Evolutionary conservation across 2,888 invertebrate genomes (phyloP).

Genomic region (Copidosoma aretas): DNA sequence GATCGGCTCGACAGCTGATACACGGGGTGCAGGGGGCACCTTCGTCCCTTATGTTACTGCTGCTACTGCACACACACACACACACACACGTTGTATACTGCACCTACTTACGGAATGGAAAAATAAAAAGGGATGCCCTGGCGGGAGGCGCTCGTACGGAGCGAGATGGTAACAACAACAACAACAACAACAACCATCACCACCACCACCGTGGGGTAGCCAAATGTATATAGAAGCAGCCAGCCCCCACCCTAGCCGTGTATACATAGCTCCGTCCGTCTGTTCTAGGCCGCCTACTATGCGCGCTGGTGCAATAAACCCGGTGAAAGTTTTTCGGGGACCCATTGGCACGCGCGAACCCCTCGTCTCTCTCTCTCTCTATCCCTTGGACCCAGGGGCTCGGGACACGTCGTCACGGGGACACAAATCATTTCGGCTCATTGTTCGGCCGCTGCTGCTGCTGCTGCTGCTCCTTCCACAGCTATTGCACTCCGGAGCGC

Average conservation of each 20-base stretch:
- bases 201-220: not conserved
- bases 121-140: slow-evolving; percentile 6
- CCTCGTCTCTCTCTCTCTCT: slow-evolving; percentile 35
- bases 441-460: slow-evolving; percentile 43
- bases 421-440: slow-evolving; percentile 56
- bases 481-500: slow-evolving; percentile 32
- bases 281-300: slow-evolving; percentile 31
- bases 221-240: slow-evolving; percentile 17
- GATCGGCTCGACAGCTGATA: slow-evolving; percentile 55
- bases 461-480: slow-evolving; percentile 11
- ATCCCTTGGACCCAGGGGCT: slow-evolving; percentile 45
- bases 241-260: not conserved
- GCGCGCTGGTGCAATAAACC: slow-evolving; percentile 43
- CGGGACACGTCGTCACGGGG: slow-evolving; percentile 52
- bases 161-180: slow-evolving; percentile 13
- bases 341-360: slow-evolving; percentile 57
- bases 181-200: not conserved
- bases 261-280: not conserved
- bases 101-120: not conserved
- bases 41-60: not conserved
- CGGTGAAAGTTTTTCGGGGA: slow-evolving; percentile 58
- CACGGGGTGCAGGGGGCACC: not conserved
- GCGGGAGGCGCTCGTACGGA: slow-evolving; percentile 30
- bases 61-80: not conserved
- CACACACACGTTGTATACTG: too few species aligned